phyloP scores from a whole-genome alignment of 2,113 vertebrate species.

The Amblyopsis rosae region DNA sequence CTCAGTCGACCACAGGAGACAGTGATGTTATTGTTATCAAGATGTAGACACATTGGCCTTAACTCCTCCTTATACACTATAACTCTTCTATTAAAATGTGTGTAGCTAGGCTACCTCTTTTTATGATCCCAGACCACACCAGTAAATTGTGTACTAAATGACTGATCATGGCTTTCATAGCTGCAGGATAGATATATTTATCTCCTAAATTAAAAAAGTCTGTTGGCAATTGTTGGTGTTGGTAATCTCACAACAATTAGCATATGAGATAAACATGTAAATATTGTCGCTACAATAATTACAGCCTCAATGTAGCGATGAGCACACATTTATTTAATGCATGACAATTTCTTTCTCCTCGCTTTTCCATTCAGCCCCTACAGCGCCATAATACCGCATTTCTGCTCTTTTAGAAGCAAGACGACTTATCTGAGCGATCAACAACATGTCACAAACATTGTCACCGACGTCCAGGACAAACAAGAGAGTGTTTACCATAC shows the following conservation, averaged over 20 bases:
- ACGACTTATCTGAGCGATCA: conserved; percentile 49
- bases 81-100: no score
- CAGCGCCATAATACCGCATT: conserved; percentile 17
- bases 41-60: background rate
- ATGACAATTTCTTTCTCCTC: background rate
- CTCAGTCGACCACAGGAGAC: background rate
- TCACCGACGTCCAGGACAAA: conserved; percentile 40
- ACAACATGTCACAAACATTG: conserved; percentile 42
- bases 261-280: conserved; percentile 22
- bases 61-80: background rate
- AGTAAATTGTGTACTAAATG: background rate
- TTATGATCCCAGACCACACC: background rate
- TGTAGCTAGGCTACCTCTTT: no score
- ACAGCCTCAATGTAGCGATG: background rate
- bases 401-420: conserved; percentile 30
- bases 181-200: background rate
- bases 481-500: conserved; percentile 59
- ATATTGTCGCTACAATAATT: conserved; percentile 26
- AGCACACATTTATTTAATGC: conserved; percentile 1
- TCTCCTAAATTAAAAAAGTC: conserved; percentile 17
- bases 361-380: conserved; percentile 19
- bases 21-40: no score
- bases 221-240: conserved; percentile 27
- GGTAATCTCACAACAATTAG: conserved; percentile 16
- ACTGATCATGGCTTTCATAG: background rate